Percentiles rank a stretch among this genome's conserved stretches.
Conservation (phyloP, 2,113 vertebrate genomes). For the Acanthisitta chloris region DNA sequence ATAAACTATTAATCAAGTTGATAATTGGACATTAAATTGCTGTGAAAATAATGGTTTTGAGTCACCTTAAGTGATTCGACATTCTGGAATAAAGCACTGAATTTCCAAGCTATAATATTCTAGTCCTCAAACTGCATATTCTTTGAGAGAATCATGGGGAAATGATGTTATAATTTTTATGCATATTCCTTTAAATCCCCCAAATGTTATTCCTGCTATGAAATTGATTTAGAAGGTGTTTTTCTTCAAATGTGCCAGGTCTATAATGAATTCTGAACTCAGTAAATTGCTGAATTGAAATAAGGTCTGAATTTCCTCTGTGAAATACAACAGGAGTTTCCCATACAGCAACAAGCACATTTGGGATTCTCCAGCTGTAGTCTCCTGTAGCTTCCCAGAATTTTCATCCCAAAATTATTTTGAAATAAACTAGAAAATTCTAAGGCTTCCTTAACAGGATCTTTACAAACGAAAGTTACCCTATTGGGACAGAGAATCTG, state of each 20-base stretch:
- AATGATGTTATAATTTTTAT: not conserved
- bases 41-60: not conserved
- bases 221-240: not conserved
- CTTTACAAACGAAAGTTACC: not conserved
- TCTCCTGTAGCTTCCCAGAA: not conserved
- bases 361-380: not conserved
- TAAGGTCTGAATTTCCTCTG: not conserved
- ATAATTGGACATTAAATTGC: not conserved
- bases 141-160: not conserved
- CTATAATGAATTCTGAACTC: not conserved
- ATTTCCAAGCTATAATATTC: not conserved
- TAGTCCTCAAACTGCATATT: not conserved
- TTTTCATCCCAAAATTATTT: not conserved
- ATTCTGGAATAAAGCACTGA: not conserved
- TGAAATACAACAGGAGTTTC: not conserved
- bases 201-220: not conserved
- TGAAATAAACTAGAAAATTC: not conserved
- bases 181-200: not conserved
- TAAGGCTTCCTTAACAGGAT: not conserved
- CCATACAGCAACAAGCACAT: rapidly evolving
- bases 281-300: not conserved
- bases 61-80: not conserved
- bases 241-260: not conserved
- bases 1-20: not conserved
- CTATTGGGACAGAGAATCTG: not conserved